Evolutionary conservation across 2,888 invertebrate genomes (phyloP), one percentile per base, ranked within the genome.

Genomic region (Gibbula magus): DNA sequence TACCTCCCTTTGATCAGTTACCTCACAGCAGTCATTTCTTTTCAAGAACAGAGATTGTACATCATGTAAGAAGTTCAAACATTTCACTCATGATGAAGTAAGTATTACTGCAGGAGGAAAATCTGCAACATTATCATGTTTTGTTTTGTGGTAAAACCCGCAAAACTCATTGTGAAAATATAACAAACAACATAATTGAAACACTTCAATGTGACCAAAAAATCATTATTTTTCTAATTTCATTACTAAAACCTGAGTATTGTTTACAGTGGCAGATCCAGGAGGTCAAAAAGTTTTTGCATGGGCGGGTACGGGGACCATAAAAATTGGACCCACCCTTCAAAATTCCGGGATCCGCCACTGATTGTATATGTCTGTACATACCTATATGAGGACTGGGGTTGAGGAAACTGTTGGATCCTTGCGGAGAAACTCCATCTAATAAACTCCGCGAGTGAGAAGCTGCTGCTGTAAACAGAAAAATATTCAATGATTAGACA

Each of bases 381-480:
- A 18, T 75, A 82, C 81, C 79, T 61, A 81, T 45, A 20, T 75
- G 54, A 20, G 81, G 75, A 22, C 74, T 22, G 5, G 81, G 67
- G 7, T 35, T 35, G 3, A 81, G 73, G 32, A 79, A 81, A 51
- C 79, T 79, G n/a, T 76, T 74, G 39, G 78, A 51, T 32, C 78
- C 75, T 45, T 81, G 81, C 3, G 77, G 77, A 16, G 81, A 74
- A 51, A 78, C 56, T 51, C 79, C 76, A 22, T 82, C 82, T 29
- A 83, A 53, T 20, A 82, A 52, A 74, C 81, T 81, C 52, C 82
- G 53, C 22, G 77, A 79, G 67, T 84, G 85, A 32, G 85, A 61
- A 25, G 52, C 84, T 83, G 80, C 53, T 83, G 45, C 45, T 45
- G 45, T 13, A 45, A 45, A 45, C 10, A 45, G 45, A 1, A 45